Evolutionary conservation across 2,113 vertebrate genomes (phyloP), one percentile per base, ranked within the genome.

Genomic region (Ginglymostoma cirratum): DNA sequence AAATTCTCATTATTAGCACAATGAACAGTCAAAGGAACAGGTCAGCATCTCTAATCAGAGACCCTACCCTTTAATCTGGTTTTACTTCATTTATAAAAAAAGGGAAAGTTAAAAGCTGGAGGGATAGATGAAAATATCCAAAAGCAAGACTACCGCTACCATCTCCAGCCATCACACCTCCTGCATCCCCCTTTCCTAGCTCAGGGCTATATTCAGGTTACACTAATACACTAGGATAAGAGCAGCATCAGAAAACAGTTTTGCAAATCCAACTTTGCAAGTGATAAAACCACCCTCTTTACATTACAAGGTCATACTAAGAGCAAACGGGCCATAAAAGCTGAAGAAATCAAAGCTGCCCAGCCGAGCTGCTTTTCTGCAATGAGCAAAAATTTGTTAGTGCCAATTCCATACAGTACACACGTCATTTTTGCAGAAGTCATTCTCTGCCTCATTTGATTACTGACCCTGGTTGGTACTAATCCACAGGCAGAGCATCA

Each of bases 401-500:
- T n/a, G n/a, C 61, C 61, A 21, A 45, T 93, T 93, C 89, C 61
- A 66, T 17, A 38, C 61, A 21, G 89, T n/a, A 93, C n/a, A 66
- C 61, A 67, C 2, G 38, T 67, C n/a, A 5, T 67, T 21, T 19
- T 17, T 93, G 34, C 38, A 93, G 34, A 66, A 66, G 89, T 65
- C 38, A 61, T 55, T 90, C 27, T 90, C 87, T 90, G 52, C 52
- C 19, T 38, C 89, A 93, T 83, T 83, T 83, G 4, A 38, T 21
- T 83, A 21, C 80, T 93, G 61, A 93, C 89, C 34, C 89, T 38
- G 89, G 89, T 66, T 66, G 55, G 89, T 17, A 93, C 61, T 66
- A 61, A 93, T 93, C 89, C 89, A 67, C 89, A 92, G 89, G 89
- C 61, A 66, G 38, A 66, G 61, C 34, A 61, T 93, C 89, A 93